Evolutionary conservation across 2,113 vertebrate genomes (phyloP).

Genomic region (Syrrhaptes paradoxus): DNA sequence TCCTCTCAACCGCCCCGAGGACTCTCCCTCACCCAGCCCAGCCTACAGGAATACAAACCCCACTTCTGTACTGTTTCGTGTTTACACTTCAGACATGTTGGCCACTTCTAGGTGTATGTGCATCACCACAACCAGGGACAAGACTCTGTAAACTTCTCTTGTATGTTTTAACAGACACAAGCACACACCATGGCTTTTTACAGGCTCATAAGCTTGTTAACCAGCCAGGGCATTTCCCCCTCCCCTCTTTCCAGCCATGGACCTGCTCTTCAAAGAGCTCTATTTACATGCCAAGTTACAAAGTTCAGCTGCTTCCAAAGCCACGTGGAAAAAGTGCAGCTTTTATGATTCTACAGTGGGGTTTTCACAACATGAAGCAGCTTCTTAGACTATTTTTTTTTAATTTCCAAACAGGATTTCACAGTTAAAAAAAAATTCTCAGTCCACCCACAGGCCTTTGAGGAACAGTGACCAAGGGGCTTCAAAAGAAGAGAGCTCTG

Average conservation of each 20-base stretch:
- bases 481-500: neutral
- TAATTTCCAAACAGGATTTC: constrained; percentile 13
- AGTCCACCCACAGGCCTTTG: neutral
- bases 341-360: constrained; percentile 43
- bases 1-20: rapidly evolving
- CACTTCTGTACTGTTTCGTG: neutral
- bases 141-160: neutral
- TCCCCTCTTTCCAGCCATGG: neutral
- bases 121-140: neutral
- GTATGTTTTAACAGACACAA: neutral
- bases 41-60: neutral
- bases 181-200: neutral
- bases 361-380: constrained; percentile 23
- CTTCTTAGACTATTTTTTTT: neutral
- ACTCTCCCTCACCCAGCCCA: neutral
- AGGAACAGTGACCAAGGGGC: neutral
- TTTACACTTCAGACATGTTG: rapidly evolving
- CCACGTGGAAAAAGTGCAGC: constrained; percentile 37
- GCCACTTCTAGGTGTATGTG: rapidly evolving
- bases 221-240: neutral
- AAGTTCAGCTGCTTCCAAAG: constrained; percentile 60
- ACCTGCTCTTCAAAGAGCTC: constrained; percentile 45
- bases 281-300: constrained; percentile 61
- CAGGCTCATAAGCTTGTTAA: neutral
- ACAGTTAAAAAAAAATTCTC: neutral